These are phyloP conservation scores for Pholis gunnellus DNA, from an alignment of 2,113 vertebrate genomes.

Conservation along the genomic window DNA sequence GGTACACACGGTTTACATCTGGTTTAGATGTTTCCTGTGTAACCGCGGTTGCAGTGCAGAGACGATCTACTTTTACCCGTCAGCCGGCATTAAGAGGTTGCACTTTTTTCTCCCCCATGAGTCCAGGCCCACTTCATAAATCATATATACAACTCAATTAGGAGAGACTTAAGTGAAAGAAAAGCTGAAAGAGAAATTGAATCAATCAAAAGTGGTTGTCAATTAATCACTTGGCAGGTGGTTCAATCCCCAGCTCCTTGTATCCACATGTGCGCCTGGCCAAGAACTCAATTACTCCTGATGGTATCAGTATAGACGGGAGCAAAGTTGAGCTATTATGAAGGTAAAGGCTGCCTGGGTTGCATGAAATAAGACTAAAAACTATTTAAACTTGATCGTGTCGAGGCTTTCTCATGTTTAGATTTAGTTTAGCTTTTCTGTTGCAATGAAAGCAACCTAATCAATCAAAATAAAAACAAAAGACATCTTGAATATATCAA, in stretches of 20 bases:
- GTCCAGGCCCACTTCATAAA: neutral
- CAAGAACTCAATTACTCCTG: neutral
- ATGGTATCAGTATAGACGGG: neutral
- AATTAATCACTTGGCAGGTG: neutral
- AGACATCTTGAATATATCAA: neutral
- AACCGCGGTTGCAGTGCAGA: neutral
- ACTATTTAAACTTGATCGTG: neutral
- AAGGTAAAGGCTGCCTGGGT: neutral
- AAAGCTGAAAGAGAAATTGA: neutral
- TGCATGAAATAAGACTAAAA: neutral
- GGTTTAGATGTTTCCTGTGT: slow-evolving; percentile 8
- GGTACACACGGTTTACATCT: neutral
- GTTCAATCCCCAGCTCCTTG: neutral
- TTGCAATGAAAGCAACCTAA: neutral
- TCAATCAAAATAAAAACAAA: neutral
- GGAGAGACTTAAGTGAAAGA: slow-evolving; percentile 1
- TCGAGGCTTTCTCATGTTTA: neutral
- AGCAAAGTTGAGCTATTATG: neutral
- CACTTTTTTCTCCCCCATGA: neutral
- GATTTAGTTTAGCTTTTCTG: neutral
- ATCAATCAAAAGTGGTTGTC: neutral
- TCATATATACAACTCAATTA: neutral
- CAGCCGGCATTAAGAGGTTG: neutral
- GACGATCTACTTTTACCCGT: neutral
- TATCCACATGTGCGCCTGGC: neutral